phyloP scores from a whole-genome alignment of 1,140 invertebrate species.

The Tigriopus japonicus region DNA sequence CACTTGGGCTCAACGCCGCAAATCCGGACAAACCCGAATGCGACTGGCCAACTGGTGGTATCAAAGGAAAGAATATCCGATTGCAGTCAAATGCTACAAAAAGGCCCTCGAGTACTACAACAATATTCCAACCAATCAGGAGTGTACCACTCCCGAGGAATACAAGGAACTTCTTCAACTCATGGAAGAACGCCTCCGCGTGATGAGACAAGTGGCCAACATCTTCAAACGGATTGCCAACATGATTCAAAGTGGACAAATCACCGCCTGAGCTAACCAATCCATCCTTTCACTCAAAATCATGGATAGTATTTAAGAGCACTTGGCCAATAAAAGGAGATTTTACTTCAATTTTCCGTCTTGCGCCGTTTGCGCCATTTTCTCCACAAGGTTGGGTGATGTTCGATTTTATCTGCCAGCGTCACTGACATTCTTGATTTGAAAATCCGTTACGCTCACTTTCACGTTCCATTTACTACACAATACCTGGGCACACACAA shows the following conservation, averaged over 20 bases:
- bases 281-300: too few species aligned
- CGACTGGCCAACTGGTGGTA: constrained; percentile 13
- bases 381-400: too few species aligned
- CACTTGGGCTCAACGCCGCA: constrained; percentile 9
- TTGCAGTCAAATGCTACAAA: constrained; percentile 13
- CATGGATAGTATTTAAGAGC: too few species aligned
- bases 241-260: constrained; percentile 10
- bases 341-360: too few species aligned
- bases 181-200: constrained; percentile 9
- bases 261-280: neutral
- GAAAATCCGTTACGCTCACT: too few species aligned
- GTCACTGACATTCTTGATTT: too few species aligned
- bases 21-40: constrained; percentile 5
- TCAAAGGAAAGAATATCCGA: constrained; percentile 9
- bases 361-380: too few species aligned
- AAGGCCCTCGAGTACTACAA: constrained; percentile 12
- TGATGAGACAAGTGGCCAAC: constrained; percentile 12
- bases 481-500: too few species aligned
- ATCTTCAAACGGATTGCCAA: constrained; percentile 13
- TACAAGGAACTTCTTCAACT: constrained; percentile 6
- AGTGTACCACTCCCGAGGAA: constrained; percentile 9
- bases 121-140: constrained; percentile 7
- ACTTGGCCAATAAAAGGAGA: too few species aligned
- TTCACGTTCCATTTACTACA: too few species aligned
- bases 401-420: too few species aligned